Conservation (phyloP, 2,113 vertebrate genomes). For the Symphodus melops region DNA sequence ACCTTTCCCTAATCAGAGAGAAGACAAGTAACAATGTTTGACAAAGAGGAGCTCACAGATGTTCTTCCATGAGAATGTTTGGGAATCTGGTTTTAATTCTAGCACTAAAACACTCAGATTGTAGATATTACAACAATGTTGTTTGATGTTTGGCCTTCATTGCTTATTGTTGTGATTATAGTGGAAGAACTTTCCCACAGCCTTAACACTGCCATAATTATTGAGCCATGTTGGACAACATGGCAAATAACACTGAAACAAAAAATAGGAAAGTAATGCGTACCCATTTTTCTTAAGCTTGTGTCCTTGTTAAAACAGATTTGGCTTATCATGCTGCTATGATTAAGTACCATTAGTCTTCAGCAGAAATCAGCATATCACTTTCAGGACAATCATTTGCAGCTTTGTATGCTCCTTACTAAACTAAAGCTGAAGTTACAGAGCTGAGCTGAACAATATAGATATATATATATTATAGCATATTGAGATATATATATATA, state of each 20-base stretch:
- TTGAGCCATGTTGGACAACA: not conserved
- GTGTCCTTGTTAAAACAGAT: not conserved
- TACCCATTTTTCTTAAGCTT: not conserved
- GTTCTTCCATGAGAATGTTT: not conserved
- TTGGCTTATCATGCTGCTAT: not conserved
- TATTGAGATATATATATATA: too few species aligned
- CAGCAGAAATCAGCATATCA: not conserved
- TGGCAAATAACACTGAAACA: not conserved
- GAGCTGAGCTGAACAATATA: not conserved
- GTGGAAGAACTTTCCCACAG: not conserved
- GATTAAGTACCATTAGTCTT: not conserved
- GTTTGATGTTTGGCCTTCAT: not conserved
- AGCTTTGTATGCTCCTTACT: not conserved
- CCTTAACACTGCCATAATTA: not conserved
- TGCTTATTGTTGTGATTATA: slow-evolving; percentile 14
- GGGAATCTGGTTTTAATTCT: not conserved
- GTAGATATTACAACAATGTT: not conserved
- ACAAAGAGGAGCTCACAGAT: not conserved
- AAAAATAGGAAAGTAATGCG: too few species aligned
- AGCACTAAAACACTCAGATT: not conserved
- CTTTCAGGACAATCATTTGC: not conserved
- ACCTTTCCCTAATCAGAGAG: not conserved
- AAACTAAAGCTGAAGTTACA: not conserved
- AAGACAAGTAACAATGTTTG: not conserved
- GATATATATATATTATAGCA: too few species aligned